Evolutionary conservation across 2,797 vertebrate species (phyloP).

Genomic region (Glossophaga mutica): DNA sequence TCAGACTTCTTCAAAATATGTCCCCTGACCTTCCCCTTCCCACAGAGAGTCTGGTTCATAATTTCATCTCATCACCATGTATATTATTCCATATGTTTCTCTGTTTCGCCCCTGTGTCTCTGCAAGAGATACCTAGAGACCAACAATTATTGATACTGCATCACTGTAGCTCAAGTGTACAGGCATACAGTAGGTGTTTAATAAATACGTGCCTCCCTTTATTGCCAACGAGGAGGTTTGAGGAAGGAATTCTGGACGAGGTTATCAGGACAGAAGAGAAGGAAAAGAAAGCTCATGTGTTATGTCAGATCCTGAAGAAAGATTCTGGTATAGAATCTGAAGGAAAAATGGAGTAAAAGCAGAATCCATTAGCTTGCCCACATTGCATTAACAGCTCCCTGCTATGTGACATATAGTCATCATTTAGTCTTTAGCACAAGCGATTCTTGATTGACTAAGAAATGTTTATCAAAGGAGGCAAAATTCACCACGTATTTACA

Average conservation of each 20-base stretch:
- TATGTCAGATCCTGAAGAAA: not conserved
- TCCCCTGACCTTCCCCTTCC: not conserved
- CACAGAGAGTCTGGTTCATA: not conserved
- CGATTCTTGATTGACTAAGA: constrained; percentile 30
- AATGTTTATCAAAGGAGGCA: constrained; percentile 66
- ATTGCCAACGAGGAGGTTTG: not conserved
- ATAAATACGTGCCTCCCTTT: not conserved
- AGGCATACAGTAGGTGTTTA: not conserved
- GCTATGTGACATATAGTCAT: not conserved
- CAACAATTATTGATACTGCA: not conserved
- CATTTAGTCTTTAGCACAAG: not conserved
- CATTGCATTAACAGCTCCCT: constrained; percentile 39
- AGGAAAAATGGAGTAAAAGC: not conserved
- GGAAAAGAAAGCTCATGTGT: not conserved
- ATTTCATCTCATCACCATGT: not conserved
- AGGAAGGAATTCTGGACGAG: not conserved
- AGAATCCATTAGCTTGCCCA: not conserved
- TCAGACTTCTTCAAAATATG: not conserved
- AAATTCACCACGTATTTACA: constrained; percentile 33
- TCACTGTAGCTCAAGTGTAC: not conserved
- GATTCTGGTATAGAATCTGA: not conserved
- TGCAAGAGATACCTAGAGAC: not conserved
- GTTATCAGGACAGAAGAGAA: not conserved
- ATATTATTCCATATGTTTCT: not conserved
- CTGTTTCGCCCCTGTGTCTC: not conserved